Base-by-base conservation (phyloP, 2,888 invertebrate genomes). In the Crossocerus cetratus region DNA sequence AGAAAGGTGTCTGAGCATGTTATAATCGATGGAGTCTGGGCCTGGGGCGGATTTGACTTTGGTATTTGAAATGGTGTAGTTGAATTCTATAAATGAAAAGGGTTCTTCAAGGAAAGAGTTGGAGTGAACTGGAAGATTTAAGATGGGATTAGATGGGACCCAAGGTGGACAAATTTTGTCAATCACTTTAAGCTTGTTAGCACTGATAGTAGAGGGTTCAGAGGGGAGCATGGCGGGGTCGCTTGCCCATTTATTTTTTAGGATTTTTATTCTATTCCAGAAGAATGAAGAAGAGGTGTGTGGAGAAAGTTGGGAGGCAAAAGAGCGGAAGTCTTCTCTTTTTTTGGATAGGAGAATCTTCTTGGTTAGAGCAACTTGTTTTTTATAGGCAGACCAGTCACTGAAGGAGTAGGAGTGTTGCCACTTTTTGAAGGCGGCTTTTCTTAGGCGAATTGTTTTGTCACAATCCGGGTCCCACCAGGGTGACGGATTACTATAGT, bases 91-190 rank as follows among this genome's bases (percentile, higher is more conserved):
- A 14, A 55, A 43, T 2, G 21, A 16, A n/a, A 64, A 64, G 1
- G 2, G 8, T n/a, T 22, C 43, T 0, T 64, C 44, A 0, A 64
- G 21, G 5, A 64, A 55, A 2, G 5, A 3, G 16, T 44, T 64
- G 0, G 22, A 4, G 55, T n/a, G 11, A 0, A 42, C 16, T 4
- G 21, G 2, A 0, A 43, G 14, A 8, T 56, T 14, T 0, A 42
- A 1, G 8, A 2, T 1, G 2, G 63, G 44, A 2, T 56, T n/a
- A 2, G 13, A 14, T 2, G 44, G 22, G 0, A 32, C 45, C 60
- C 67, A 61, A 18, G 44, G 67, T 1, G 67, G 56, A 44, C 61
- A 13, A 3, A 67, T 18, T 14, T 61, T 56, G 0, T 55, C 32
- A n/a, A 18, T 20, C 1, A 54, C 3, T 14, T 20, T 60, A 8